Percentiles rank a stretch among this genome's conserved stretches.
Conservation (phyloP, 2,888 invertebrate species). For the Notocelia uddmanniana region DNA sequence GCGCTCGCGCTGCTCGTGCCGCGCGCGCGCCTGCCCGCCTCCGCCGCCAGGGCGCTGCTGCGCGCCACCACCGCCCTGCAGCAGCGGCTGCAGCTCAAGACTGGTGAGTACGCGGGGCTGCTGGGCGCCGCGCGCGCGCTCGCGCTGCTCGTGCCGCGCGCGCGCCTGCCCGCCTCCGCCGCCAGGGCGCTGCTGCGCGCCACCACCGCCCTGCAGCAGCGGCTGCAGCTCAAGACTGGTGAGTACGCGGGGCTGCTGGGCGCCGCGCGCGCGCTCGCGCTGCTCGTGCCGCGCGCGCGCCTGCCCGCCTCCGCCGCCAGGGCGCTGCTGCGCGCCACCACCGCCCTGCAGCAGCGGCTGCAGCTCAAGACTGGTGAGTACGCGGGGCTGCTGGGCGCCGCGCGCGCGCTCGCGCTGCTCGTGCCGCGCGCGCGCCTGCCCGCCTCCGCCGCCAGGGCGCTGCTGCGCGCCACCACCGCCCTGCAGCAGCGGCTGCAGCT, state of each 20-base stretch:
- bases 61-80: constrained; percentile 56
- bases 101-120: constrained; percentile 48
- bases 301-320: constrained; percentile 52
- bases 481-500: constrained; percentile 60
- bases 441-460: constrained; percentile 53
- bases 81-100: constrained; percentile 56
- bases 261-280: background rate
- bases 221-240: constrained; percentile 56
- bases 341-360: constrained; percentile 60
- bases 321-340: constrained; percentile 52
- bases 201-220: constrained; percentile 58
- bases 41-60: constrained; percentile 53
- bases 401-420: constrained; percentile 4
- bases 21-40: constrained; percentile 55
- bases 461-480: constrained; percentile 52
- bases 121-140: background rate
- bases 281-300: constrained; percentile 49
- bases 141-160: constrained; percentile 47
- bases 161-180: constrained; percentile 51
- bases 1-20: constrained; percentile 62
- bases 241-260: background rate
- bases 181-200: constrained; percentile 53
- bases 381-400: no score
- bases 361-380: constrained; percentile 52
- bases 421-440: constrained; percentile 50